Conservation (phyloP, 2,113 vertebrate species). For the Nycticryphes semicollaris region DNA sequence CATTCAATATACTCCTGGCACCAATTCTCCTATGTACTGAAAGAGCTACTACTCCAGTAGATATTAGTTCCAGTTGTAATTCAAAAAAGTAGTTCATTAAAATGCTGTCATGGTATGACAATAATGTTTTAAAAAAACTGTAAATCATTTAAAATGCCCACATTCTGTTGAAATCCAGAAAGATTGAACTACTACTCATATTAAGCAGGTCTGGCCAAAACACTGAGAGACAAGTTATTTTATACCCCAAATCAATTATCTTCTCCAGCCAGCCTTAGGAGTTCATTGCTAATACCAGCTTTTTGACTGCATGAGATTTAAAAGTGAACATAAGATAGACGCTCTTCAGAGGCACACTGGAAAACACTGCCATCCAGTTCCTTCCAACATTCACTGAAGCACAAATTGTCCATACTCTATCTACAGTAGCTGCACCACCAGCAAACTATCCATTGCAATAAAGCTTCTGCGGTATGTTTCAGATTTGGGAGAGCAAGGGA, state of each 20-base stretch:
- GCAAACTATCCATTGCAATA: not conserved
- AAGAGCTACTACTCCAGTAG: conserved; percentile 14
- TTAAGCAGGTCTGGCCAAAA: not conserved
- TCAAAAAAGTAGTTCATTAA: conserved; percentile 21
- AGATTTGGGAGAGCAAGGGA: not conserved
- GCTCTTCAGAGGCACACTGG: not conserved
- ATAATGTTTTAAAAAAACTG: not conserved
- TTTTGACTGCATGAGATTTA: not conserved
- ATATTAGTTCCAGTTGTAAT: conserved; percentile 10
- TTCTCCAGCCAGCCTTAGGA: not conserved
- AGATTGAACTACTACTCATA: not conserved
- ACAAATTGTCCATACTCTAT: not conserved
- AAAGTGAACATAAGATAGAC: not conserved
- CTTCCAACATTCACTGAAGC: not conserved
- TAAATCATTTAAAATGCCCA: conserved; percentile 3
- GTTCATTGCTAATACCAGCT: not conserved
- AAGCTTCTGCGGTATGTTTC: not conserved
- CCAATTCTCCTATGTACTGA: not conserved
- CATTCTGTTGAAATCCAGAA: not conserved
- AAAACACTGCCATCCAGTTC: not conserved
- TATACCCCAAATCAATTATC: not conserved
- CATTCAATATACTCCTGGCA: conserved; percentile 45
- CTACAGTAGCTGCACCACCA: not conserved
- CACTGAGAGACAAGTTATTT: not conserved
- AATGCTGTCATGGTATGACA: not conserved